Conservation (phyloP, 2,797 vertebrate genomes). For the Macroramphosus scolopax region DNA sequence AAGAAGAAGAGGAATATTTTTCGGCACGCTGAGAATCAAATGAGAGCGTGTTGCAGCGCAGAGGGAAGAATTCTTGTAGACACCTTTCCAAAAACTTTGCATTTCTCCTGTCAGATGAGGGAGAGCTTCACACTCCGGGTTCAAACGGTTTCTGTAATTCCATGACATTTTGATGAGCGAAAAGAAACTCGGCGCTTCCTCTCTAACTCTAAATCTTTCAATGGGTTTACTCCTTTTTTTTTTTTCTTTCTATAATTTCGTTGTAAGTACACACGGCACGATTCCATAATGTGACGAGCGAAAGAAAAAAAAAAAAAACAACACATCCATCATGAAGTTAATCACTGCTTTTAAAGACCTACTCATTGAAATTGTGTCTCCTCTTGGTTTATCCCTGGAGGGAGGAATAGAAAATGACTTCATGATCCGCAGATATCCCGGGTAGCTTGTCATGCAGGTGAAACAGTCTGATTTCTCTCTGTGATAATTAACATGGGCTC, state of each 20-base stretch:
- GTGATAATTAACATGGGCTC: constrained; percentile 78
- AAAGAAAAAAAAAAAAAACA: constrained; percentile 8
- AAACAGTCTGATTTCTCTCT: constrained; percentile 58
- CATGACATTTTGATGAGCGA: constrained; percentile 55
- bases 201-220: constrained; percentile 35
- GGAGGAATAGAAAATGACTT: constrained; percentile 65
- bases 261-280: constrained; percentile 47
- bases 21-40: constrained; percentile 58
- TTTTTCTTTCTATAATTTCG: constrained; percentile 14
- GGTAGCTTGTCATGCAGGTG: constrained; percentile 60
- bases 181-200: constrained; percentile 43
- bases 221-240: constrained; percentile 12
- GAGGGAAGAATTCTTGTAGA: constrained; percentile 58
- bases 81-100: constrained; percentile 74
- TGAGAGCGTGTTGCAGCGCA: constrained; percentile 47
- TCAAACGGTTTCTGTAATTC: constrained; percentile 34
- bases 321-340: constrained; percentile 58
- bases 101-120: constrained; percentile 64
- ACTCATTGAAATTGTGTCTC: constrained; percentile 66
- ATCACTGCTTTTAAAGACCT: constrained; percentile 72
- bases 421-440: constrained; percentile 67
- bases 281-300: constrained; percentile 33
- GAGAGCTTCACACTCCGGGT: constrained; percentile 1
- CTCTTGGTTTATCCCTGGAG: constrained; percentile 59
- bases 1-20: constrained; percentile 37